Conservation (phyloP, 35 echinoderm and acorn worm genomes). For the Eucidaris tribuloides region DNA sequence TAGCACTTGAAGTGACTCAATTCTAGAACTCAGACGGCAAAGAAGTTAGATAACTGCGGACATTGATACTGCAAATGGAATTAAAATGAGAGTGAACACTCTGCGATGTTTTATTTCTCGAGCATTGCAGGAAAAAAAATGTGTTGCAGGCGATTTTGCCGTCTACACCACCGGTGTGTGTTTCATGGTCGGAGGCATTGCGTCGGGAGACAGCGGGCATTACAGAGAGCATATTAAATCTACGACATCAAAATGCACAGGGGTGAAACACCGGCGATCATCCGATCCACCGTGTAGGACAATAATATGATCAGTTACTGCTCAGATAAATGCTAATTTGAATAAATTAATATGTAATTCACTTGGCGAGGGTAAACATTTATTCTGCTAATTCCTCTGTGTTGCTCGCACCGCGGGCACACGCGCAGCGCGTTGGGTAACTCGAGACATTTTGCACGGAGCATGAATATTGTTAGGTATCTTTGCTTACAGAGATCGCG, state of each 20-base stretch:
- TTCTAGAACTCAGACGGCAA: not conserved
- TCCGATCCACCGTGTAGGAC: constrained; percentile 19
- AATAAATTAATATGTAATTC: constrained; percentile 40
- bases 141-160: constrained; percentile 7
- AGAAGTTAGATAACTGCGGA: constrained; percentile 32
- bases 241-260: constrained; percentile 18
- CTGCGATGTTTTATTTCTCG: not conserved
- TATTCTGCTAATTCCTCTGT: constrained; percentile 24
- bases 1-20: constrained; percentile 11
- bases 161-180: constrained; percentile 14
- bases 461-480: constrained; percentile 27
- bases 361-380: constrained; percentile 27
- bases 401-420: not conserved
- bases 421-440: not conserved
- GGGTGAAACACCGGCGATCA: constrained; percentile 9
- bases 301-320: constrained; percentile 41
- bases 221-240: constrained; percentile 17
- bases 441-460: constrained; percentile 16
- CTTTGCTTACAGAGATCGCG: too few relatives aligned
- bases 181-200: constrained; percentile 17
- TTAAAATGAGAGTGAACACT: constrained; percentile 29
- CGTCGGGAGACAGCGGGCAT: not conserved
- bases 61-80: constrained; percentile 35
- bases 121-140: not conserved
- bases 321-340: constrained; percentile 38